Conservation (phyloP, 1,140 invertebrate species). For the Conus ventricosus region DNA sequence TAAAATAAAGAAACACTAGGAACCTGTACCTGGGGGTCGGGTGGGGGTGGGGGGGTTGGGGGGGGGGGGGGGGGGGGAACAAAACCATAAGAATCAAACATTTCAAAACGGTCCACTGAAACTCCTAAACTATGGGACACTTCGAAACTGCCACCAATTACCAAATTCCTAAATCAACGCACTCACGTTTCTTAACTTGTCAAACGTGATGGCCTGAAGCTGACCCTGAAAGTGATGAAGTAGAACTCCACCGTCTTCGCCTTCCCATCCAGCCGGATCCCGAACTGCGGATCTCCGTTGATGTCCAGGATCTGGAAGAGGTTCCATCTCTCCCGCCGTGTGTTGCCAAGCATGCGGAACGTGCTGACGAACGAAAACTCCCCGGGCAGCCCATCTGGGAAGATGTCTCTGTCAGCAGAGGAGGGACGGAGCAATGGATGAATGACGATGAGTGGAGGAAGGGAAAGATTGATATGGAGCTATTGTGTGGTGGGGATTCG, state of each 20-base stretch:
- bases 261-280: conserved; percentile 82
- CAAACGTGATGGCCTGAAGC: conserved; percentile 27
- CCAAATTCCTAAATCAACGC: background rate
- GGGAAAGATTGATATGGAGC: background rate
- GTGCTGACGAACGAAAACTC: conserved; percentile 85
- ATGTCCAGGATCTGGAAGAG: conserved; percentile 81
- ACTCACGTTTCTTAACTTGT: conserved; percentile 34
- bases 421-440: conserved; percentile 22
- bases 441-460: background rate
- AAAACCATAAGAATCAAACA: no score
- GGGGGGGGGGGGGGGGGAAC: no score
- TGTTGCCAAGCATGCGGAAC: conserved; percentile 78
- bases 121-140: no score
- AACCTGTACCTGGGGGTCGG: no score
- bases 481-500: no score
- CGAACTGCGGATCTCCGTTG: conserved; percentile 80
- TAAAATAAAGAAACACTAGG: no score
- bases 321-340: conserved; percentile 82
- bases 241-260: conserved; percentile 81
- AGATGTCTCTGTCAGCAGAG: conserved; percentile 78
- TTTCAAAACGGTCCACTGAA: no score
- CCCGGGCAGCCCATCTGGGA: conserved; percentile 82
- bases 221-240: conserved; percentile 77
- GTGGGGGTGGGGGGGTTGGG: no score
- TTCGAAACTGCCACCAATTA: no score